A percentile compares a stretch with the other conserved stretches of the same genome.
Conservation (phyloP, 2,888 invertebrate genomes). For the Steinernema scapterisci region DNA sequence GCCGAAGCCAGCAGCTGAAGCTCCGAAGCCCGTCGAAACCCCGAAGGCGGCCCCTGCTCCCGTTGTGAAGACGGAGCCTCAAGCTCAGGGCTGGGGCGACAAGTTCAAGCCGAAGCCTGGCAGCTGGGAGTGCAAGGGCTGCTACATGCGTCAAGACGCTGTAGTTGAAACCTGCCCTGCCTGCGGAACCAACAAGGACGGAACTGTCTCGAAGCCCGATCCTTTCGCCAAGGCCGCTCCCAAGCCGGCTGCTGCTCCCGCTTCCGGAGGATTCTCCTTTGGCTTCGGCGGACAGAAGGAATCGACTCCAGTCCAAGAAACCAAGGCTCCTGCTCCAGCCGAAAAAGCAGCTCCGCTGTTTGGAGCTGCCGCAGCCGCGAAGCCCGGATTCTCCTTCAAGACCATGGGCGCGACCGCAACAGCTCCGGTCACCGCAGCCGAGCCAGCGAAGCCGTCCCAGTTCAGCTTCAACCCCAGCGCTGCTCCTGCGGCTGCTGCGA, state of each 20-base stretch:
- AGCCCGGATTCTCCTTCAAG: slow-evolving; percentile 13
- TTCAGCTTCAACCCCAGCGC: slow-evolving; percentile 29
- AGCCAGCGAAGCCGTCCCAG: slow-evolving; percentile 14
- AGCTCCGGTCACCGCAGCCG: background rate
- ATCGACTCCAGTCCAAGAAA: background rate
- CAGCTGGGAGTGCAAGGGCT: slow-evolving; percentile 53
- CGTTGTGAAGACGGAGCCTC: slow-evolving; percentile 37
- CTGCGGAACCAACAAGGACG: slow-evolving; percentile 50
- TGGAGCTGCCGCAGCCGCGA: background rate
- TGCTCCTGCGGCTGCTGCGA: slow-evolving; percentile 19
- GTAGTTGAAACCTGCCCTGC: slow-evolving; percentile 39
- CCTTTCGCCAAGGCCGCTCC: background rate
- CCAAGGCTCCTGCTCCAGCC: background rate
- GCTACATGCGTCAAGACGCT: slow-evolving; percentile 44
- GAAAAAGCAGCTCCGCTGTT: background rate
- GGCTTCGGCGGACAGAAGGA: background rate
- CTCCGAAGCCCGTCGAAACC: background rate
- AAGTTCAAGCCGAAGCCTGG: slow-evolving; percentile 50
- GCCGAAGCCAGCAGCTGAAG: background rate
- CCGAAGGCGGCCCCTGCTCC: background rate
- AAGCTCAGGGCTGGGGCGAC: slow-evolving; percentile 49
- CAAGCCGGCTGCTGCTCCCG: background rate
- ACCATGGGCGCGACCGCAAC: background rate
- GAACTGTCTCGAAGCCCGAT: slow-evolving; percentile 33
- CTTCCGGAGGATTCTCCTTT: background rate